Percentiles rank a stretch among this genome's conserved stretches.
Conservation (phyloP, 2,888 invertebrate species). For the Latrodectus elegans region DNA sequence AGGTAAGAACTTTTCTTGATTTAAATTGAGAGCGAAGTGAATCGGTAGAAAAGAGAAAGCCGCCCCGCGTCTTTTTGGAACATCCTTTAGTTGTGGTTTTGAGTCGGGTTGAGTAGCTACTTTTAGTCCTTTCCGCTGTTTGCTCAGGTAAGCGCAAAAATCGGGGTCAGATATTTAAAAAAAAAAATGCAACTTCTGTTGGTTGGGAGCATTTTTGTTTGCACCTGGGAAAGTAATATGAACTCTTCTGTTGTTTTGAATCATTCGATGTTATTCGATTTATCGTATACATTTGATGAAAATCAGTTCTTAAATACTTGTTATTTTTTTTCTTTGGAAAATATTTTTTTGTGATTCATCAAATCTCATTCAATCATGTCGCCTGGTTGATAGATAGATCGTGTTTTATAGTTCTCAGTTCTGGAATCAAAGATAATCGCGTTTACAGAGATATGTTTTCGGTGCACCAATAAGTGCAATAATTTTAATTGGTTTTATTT, state of each 20-base stretch:
- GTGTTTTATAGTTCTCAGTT: no score
- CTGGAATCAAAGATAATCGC: no score
- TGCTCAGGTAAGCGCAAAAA: constrained; percentile 65
- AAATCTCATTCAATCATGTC: no score
- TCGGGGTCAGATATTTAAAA: constrained; percentile 35
- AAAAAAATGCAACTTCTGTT: neutral
- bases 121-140: constrained; percentile 52
- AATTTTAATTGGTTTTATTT: no score
- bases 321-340: no score
- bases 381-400: no score
- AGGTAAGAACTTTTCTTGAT: constrained; percentile 46
- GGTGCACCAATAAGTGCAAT: no score
- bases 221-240: neutral
- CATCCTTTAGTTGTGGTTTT: neutral
- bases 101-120: constrained; percentile 28
- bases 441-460: no score
- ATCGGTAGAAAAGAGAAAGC: constrained; percentile 2
- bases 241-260: neutral
- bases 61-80: no score
- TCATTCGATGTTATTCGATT: neutral
- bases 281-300: neutral
- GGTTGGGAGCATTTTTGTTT: neutral
- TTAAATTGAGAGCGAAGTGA: constrained; percentile 54
- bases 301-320: no score
- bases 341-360: no score